Conservation (phyloP, 2,113 vertebrate genomes). For the Leptocoma aspasia region DNA sequence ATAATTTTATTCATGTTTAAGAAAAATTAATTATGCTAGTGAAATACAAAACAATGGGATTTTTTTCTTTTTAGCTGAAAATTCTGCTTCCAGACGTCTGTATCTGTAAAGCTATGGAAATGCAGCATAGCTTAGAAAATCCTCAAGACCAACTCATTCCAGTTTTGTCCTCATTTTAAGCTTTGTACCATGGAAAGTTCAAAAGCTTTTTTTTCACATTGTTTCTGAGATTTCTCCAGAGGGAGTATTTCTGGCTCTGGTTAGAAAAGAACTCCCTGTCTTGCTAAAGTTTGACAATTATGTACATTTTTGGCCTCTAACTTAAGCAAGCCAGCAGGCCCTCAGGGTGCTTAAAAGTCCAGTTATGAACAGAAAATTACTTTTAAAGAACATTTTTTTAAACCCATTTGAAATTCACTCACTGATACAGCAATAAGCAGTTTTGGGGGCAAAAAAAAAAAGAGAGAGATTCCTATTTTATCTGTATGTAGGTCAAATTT, state of each 20-base stretch:
- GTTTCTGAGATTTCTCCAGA: conserved; percentile 45
- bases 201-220: conserved; percentile 37
- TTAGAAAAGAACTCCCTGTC: conserved; percentile 28
- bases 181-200: conserved; percentile 41
- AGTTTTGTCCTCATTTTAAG: conserved; percentile 50
- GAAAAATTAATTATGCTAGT: background rate
- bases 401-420: background rate
- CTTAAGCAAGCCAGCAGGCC: conserved; percentile 13
- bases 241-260: conserved; percentile 43
- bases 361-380: background rate
- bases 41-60: background rate
- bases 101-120: background rate
- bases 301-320: background rate
- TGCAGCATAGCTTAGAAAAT: background rate
- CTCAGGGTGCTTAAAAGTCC: background rate
- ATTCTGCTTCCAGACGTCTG: background rate
- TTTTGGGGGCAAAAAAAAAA: background rate
- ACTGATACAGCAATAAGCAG: background rate
- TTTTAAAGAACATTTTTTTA: background rate
- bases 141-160: background rate
- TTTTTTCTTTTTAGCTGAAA: background rate
- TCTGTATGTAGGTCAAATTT: background rate
- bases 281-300: conserved; percentile 36
- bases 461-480: background rate
- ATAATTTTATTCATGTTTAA: background rate